Percentiles rank a stretch among this genome's conserved stretches.
phyloP scores from a whole-genome alignment of 2,113 vertebrate genomes.

The Percopsis transmontana region DNA sequence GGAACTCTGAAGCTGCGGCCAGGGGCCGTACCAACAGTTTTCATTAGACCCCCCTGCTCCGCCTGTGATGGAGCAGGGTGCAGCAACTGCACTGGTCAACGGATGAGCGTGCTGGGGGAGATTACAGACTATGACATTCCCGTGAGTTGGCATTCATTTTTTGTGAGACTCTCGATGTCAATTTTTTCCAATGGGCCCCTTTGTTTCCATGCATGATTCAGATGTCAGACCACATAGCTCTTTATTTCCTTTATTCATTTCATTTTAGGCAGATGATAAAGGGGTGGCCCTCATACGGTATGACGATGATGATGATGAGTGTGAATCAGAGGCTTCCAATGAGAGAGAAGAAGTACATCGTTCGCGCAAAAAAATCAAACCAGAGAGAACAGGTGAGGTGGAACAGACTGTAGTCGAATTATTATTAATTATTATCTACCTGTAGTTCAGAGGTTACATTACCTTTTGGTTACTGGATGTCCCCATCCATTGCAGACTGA shows the following conservation, averaged over 20 bases:
- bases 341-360: constrained; percentile 5
- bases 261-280: constrained; percentile 16
- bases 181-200: no score
- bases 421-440: no score
- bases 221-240: background rate
- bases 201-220: background rate
- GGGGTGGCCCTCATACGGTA: background rate
- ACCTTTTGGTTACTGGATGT: no score
- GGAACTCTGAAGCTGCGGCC: constrained; percentile 59
- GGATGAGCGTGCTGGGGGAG: constrained; percentile 17
- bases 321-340: background rate
- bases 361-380: background rate
- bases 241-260: background rate
- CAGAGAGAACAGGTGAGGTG: constrained; percentile 46
- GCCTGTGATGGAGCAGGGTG: constrained; percentile 60
- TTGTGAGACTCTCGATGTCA: background rate
- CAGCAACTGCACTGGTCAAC: constrained; percentile 53
- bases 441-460: no score
- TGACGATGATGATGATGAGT: constrained; percentile 6
- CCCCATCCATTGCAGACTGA: no score
- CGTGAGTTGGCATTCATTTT: constrained; percentile 51
- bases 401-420: background rate
- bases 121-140: constrained; percentile 5
- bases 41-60: constrained; percentile 66
- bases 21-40: constrained; percentile 76